Evolutionary conservation across 1,140 invertebrate genomes (phyloP).

Genomic region (Tetragnatha versicolor): DNA sequence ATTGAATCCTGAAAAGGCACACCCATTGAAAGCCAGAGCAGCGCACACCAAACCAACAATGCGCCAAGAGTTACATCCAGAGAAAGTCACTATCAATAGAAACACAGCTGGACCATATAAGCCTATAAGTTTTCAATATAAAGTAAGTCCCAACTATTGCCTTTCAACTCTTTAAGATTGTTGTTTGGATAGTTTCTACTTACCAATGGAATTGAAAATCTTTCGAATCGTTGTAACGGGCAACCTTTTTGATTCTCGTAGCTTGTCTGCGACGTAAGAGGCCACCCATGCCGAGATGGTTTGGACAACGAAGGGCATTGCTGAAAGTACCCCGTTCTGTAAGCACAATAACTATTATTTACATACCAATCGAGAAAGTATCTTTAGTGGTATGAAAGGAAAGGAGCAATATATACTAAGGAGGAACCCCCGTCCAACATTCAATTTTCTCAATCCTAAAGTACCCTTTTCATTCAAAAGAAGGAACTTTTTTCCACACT

Average conservation of each 20-base stretch:
- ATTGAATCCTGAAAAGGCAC: conserved; percentile 48
- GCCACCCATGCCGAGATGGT: conserved; percentile 65
- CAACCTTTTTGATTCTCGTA: conserved; percentile 57
- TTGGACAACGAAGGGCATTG: conserved; percentile 67
- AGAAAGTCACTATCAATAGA: conserved; percentile 17
- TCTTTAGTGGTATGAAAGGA: no score
- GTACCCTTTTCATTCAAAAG: no score
- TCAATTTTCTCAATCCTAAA: no score
- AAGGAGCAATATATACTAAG: no score
- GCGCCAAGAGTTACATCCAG: conserved; percentile 20
- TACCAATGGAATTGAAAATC: conserved; percentile 36
- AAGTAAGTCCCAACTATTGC: background rate
- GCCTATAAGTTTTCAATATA: background rate
- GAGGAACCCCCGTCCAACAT: no score
- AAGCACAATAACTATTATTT: background rate
- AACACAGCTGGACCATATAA: conserved; percentile 48
- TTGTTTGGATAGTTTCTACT: background rate
- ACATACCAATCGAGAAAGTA: no score
- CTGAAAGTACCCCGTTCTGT: conserved; percentile 65
- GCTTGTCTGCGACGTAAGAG: conserved; percentile 65
- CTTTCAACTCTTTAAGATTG: background rate
- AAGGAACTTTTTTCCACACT: no score
- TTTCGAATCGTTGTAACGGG: conserved; percentile 24
- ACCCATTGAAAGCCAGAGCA: conserved; percentile 53
- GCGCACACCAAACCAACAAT: conserved; percentile 46